Conservation (phyloP, 2,113 vertebrate genomes). For the Oryzias melastigma region DNA sequence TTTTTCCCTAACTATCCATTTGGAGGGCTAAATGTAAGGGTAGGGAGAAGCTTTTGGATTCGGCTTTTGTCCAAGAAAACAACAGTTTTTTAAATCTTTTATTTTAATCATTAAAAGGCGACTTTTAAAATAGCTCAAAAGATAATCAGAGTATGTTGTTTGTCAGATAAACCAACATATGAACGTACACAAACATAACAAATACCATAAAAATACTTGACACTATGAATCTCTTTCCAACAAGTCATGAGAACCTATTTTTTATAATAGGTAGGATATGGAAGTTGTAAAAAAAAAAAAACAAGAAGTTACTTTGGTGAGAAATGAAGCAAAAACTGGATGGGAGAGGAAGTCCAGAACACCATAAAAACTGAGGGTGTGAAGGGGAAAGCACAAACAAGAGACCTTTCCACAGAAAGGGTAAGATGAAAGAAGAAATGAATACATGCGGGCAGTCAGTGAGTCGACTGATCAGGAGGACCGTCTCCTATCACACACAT, state of each 20-base stretch:
- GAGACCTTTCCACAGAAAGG: slow-evolving; percentile 40
- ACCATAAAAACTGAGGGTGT: slow-evolving; percentile 9
- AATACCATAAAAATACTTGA: too few species aligned
- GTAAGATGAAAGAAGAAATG: slow-evolving; percentile 55
- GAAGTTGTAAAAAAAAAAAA: slow-evolving; percentile 3
- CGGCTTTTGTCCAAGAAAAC: too few species aligned
- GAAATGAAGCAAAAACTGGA: slow-evolving; percentile 46
- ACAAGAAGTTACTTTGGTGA: slow-evolving; percentile 16
- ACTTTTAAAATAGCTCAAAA: too few species aligned
- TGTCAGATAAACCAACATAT: too few species aligned
- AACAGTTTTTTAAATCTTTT: too few species aligned
- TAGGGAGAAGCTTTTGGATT: too few species aligned
- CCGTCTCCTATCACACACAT: slow-evolving; percentile 49
- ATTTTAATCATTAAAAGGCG: too few species aligned
- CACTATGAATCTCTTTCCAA: neutral
- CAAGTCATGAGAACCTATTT: too few species aligned
- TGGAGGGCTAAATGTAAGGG: too few species aligned
- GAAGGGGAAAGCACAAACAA: slow-evolving; percentile 22
- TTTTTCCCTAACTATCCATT: too few species aligned
- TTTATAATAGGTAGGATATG: slow-evolving; percentile 19
- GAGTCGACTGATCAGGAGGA: slow-evolving; percentile 61
- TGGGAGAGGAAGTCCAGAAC: slow-evolving; percentile 14
- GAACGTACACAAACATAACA: too few species aligned
- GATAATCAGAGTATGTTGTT: too few species aligned
- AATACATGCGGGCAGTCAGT: slow-evolving; percentile 55